A percentile compares a stretch with the other conserved stretches of the same genome.
These are phyloP conservation scores for Volucella bombylans DNA, from an alignment of 2,888 invertebrate species.

Conservation along the genomic window DNA sequence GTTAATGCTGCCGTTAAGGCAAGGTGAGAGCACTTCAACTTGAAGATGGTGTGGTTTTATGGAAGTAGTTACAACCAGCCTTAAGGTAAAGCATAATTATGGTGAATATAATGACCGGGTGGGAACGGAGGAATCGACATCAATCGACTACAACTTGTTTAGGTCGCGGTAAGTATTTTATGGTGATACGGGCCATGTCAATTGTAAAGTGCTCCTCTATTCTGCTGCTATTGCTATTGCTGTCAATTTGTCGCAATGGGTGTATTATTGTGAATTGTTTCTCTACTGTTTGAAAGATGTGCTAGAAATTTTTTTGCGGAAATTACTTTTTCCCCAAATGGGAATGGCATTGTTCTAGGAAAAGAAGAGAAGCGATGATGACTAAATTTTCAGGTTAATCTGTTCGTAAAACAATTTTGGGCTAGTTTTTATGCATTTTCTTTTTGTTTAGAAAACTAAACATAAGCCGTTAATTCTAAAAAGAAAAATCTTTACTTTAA, in stretches of 20 bases:
- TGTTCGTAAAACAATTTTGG: too few species aligned
- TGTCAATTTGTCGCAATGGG: slow-evolving; percentile 42
- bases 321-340: background rate
- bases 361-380: background rate
- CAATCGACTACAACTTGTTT: slow-evolving; percentile 53
- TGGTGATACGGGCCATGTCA: slow-evolving; percentile 31
- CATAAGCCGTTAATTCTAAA: too few species aligned
- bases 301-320: slow-evolving; percentile 8
- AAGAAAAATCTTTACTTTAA: too few species aligned
- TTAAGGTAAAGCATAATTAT: slow-evolving; percentile 62
- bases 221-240: background rate
- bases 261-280: slow-evolving; percentile 7
- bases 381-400: background rate
- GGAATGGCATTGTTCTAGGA: slow-evolving; percentile 11
- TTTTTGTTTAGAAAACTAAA: too few species aligned
- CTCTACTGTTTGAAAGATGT: slow-evolving; percentile 8
- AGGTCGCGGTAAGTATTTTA: slow-evolving; percentile 56
- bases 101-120: slow-evolving; percentile 46
- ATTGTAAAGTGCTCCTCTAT: slow-evolving; percentile 17
- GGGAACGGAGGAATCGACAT: slow-evolving; percentile 27
- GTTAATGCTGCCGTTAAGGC: slow-evolving; percentile 21
- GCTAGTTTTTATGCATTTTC: too few species aligned
- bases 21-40: slow-evolving; percentile 66
- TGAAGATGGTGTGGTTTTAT: slow-evolving; percentile 69
- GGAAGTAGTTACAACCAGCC: slow-evolving; percentile 60